A percentile compares a stretch with the other conserved stretches of the same genome.
These are phyloP conservation scores for Verasper variegatus DNA, from an alignment of 2,113 vertebrate genomes.

Conservation along the genomic window DNA sequence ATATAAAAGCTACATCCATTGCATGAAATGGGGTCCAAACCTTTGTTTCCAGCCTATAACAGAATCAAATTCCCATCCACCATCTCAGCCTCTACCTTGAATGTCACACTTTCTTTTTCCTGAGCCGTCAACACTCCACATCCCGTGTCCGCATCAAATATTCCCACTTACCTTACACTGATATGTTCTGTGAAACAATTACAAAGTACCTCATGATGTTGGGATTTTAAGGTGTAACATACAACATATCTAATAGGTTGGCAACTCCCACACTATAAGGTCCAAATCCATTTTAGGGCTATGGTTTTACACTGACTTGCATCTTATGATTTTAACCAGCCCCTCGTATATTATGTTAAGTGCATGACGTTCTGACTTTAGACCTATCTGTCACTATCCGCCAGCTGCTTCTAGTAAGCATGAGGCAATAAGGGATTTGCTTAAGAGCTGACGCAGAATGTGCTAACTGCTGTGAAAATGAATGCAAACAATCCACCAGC, in stretches of 20 bases:
- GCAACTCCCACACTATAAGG: neutral
- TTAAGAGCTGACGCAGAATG: conserved; percentile 58
- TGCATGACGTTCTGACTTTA: conserved; percentile 22
- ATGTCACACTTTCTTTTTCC: too few relatives aligned
- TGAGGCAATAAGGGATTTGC: conserved; percentile 47
- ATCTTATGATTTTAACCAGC: neutral
- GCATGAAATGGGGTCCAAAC: neutral
- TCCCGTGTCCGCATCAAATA: too few relatives aligned
- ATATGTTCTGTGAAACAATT: too few relatives aligned
- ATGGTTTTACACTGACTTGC: neutral
- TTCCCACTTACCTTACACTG: too few relatives aligned
- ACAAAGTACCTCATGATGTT: too few relatives aligned
- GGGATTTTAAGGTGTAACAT: too few relatives aligned
- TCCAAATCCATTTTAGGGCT: neutral
- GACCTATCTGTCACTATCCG: conserved; percentile 43
- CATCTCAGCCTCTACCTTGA: too few relatives aligned
- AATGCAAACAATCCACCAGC: conserved; percentile 63
- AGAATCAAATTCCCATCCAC: too few relatives aligned
- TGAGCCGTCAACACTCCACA: too few relatives aligned
- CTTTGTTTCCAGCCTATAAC: too few relatives aligned
- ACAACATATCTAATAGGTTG: too few relatives aligned
- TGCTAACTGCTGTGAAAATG: conserved; percentile 72
- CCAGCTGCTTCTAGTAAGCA: conserved; percentile 33
- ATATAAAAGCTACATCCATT: neutral
- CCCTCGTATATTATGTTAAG: conserved; percentile 2